Evolutionary conservation across 2,888 invertebrate species (phyloP).

Genomic region (Auanema sp.): DNA sequence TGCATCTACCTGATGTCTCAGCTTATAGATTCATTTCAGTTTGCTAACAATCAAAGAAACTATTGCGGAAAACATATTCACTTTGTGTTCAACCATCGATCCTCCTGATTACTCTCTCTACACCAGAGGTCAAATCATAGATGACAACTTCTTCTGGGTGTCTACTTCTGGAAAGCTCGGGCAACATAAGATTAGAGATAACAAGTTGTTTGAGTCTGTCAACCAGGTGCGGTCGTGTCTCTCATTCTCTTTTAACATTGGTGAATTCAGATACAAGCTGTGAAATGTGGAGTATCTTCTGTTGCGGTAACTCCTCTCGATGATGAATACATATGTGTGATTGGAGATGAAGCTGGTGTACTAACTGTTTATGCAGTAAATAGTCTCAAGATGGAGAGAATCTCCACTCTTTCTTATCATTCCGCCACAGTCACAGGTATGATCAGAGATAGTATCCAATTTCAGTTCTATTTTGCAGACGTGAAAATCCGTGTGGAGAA

Average conservation of each 20-base stretch:
- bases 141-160: too few relatives aligned
- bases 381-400: background rate
- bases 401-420: constrained; percentile 11
- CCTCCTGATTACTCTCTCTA: too few relatives aligned
- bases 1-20: too few relatives aligned
- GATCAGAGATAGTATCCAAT: too few relatives aligned
- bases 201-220: too few relatives aligned
- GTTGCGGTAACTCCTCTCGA: background rate
- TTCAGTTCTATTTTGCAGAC: constrained; percentile 7
- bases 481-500: background rate
- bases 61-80: too few relatives aligned
- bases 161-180: too few relatives aligned
- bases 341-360: constrained; percentile 14
- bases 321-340: background rate
- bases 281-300: constrained; percentile 12
- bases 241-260: constrained; percentile 1
- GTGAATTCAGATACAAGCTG: constrained; percentile 7
- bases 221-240: background rate
- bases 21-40: too few relatives aligned
- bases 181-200: too few relatives aligned
- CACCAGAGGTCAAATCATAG: too few relatives aligned
- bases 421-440: constrained; percentile 16
- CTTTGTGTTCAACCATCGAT: too few relatives aligned
- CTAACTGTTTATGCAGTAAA: constrained; percentile 1
- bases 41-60: too few relatives aligned